phyloP scores from a whole-genome alignment of 1,140 invertebrate species.

The Ceratoteleas bidentatus region DNA sequence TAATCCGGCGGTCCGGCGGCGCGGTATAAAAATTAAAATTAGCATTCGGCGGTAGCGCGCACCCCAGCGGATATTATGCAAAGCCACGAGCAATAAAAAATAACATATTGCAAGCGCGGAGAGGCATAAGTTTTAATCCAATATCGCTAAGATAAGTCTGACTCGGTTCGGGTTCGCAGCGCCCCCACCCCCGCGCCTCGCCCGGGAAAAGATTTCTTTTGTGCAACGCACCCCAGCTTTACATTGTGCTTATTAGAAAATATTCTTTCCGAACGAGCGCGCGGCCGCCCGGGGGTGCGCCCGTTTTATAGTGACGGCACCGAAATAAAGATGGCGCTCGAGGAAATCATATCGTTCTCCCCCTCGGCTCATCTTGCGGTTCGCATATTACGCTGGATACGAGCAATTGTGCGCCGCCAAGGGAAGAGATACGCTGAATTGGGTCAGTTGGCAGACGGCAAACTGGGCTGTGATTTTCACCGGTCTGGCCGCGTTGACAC shows the following conservation, averaged over 20 bases:
- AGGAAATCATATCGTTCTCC: slow-evolving; percentile 58
- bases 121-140: slow-evolving; percentile 82
- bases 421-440: slow-evolving; percentile 27
- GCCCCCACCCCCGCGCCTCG: slow-evolving; percentile 33
- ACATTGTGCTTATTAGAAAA: slow-evolving; percentile 82
- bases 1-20: slow-evolving; percentile 61
- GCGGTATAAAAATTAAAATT: slow-evolving; percentile 81
- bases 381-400: slow-evolving; percentile 49
- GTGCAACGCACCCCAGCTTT: slow-evolving; percentile 79
- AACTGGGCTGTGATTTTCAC: neutral
- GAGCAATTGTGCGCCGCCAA: slow-evolving; percentile 15
- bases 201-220: slow-evolving; percentile 79
- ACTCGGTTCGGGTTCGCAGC: slow-evolving; percentile 56
- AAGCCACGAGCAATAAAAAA: slow-evolving; percentile 82
- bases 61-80: slow-evolving; percentile 80
- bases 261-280: slow-evolving; percentile 73
- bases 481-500: neutral
- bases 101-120: slow-evolving; percentile 81
- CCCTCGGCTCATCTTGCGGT: slow-evolving; percentile 54
- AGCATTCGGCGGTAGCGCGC: slow-evolving; percentile 70
- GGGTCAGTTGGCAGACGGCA: slow-evolving; percentile 34
- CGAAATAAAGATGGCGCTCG: slow-evolving; percentile 36
- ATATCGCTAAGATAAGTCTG: slow-evolving; percentile 81
- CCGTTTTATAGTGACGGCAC: slow-evolving; percentile 65
- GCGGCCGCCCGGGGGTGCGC: slow-evolving; percentile 55